Evolutionary conservation across 1,140 invertebrate genomes (phyloP).

Genomic region (Galendromus occidentalis): DNA sequence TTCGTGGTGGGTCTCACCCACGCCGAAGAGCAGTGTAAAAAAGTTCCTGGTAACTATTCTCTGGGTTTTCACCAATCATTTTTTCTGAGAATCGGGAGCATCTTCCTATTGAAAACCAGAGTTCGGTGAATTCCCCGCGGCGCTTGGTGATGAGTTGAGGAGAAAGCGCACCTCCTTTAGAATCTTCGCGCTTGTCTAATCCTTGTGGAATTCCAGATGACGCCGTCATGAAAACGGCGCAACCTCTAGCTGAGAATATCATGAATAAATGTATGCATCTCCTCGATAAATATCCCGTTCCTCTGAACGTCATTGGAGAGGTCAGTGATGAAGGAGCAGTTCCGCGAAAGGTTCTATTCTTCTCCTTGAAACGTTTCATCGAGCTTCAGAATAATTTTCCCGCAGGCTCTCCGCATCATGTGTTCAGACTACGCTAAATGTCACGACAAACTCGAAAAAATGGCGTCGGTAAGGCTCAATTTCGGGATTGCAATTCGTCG

Average conservation of each 20-base stretch:
- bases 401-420: neutral
- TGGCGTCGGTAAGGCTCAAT: neutral
- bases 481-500: too few relatives aligned
- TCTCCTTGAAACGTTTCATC: neutral
- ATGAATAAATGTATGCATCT: constrained; percentile 2
- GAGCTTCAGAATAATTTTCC: neutral
- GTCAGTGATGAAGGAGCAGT: neutral
- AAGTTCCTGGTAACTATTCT: neutral
- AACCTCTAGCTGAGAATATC: neutral
- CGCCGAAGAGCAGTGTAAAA: neutral
- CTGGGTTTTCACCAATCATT: too few relatives aligned
- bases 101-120: too few relatives aligned
- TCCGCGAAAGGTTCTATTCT: neutral
- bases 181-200: too few relatives aligned
- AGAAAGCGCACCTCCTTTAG: too few relatives aligned
- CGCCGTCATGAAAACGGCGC: neutral
- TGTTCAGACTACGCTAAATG: neutral
- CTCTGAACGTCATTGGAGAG: neutral
- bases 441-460: neutral
- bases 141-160: neutral
- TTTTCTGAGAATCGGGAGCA: too few relatives aligned
- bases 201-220: neutral
- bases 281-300: constrained; percentile 4
- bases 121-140: neutral
- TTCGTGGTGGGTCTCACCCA: neutral